phyloP scores from a whole-genome alignment of 1,140 invertebrate species.

The Pectinophora gossypiella region DNA sequence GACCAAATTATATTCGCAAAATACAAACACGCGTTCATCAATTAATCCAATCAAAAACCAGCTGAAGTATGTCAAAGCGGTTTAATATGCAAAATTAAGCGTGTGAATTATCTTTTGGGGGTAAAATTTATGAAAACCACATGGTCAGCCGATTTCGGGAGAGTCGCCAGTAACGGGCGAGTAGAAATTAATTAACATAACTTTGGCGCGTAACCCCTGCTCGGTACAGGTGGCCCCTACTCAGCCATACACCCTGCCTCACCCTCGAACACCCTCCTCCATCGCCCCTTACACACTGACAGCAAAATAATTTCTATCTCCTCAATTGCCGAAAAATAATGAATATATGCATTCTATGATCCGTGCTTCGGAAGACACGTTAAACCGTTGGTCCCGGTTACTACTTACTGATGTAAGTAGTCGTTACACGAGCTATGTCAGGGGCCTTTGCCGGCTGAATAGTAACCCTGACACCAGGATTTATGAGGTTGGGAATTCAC shows the following conservation, averaged over 20 bases:
- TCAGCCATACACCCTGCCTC: constrained; percentile 12
- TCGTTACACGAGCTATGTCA: no score
- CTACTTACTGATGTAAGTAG: no score
- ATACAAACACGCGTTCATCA: background rate
- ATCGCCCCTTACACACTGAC: constrained; percentile 20
- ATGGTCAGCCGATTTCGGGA: constrained; percentile 52
- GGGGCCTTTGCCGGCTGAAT: no score
- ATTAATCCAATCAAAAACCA: background rate
- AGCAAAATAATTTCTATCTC: constrained; percentile 50
- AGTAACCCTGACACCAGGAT: no score
- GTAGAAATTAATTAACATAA: constrained; percentile 75
- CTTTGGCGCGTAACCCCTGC: constrained; percentile 60
- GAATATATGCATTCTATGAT: no score
- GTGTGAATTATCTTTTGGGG: constrained; percentile 47
- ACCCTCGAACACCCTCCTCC: constrained; percentile 24
- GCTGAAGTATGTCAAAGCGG: background rate
- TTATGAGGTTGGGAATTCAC: no score
- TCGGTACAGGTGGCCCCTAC: constrained; percentile 43
- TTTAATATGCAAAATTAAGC: constrained; percentile 16
- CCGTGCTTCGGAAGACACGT: no score
- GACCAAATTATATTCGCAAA: background rate
- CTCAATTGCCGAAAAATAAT: no score
- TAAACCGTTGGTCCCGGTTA: no score
- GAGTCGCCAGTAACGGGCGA: constrained; percentile 53
- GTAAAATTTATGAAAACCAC: constrained; percentile 64